Conservation (phyloP, 2,888 invertebrate species). For the Pollenia labialis region DNA sequence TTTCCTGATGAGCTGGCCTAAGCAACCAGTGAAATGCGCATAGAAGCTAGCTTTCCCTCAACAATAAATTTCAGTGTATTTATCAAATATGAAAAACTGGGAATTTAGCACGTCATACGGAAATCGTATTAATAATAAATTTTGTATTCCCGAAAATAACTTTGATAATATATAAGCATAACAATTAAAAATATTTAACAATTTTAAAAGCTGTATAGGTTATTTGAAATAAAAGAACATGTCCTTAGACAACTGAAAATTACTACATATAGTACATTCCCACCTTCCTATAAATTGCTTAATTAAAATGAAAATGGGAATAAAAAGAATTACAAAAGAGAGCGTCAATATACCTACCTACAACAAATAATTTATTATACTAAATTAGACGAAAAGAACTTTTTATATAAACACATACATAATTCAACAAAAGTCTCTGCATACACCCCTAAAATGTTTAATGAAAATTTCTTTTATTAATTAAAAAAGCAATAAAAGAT, state of each 20-base stretch:
- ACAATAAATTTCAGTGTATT: no score
- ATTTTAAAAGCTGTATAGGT: background rate
- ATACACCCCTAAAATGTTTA: conserved; percentile 18
- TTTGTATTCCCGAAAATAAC: no score
- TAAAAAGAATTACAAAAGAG: background rate
- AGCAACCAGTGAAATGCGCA: no score
- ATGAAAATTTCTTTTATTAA: background rate
- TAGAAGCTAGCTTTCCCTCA: no score
- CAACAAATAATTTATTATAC: conserved; percentile 22
- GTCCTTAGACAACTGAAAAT: conserved; percentile 45
- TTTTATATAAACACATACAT: conserved; percentile 12
- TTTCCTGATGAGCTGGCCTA: no score
- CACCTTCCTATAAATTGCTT: conserved; percentile 9
- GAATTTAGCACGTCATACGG: no score
- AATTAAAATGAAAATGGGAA: background rate
- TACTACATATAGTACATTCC: conserved; percentile 1
- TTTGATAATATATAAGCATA: no score
- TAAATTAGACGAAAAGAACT: background rate
- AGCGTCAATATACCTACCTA: background rate
- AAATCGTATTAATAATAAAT: no score
- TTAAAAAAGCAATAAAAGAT: conserved; percentile 23
- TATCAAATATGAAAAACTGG: no score
- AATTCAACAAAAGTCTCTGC: conserved; percentile 5
- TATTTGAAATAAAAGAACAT: conserved; percentile 20
- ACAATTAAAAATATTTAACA: background rate